These are phyloP conservation scores for Drosophila fulvimacula DNA, from an alignment of 2,888 invertebrate genomes.

Conservation along the genomic window DNA sequence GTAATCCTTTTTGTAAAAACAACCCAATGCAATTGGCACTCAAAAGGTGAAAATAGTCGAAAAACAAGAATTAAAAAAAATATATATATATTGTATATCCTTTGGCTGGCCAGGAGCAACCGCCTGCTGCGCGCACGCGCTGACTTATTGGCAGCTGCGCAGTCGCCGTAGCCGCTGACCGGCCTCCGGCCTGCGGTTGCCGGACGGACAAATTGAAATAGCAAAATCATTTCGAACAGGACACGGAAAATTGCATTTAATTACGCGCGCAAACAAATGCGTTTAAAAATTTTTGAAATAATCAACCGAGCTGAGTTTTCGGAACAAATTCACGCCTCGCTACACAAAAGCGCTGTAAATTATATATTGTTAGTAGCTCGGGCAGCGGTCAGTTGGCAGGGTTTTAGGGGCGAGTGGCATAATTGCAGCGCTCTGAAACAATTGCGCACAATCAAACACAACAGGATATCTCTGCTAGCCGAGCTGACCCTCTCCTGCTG, in stretches of 20 bases:
- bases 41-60: constrained; percentile 70
- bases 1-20: constrained; percentile 64
- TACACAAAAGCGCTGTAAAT: constrained; percentile 80
- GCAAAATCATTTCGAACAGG: constrained; percentile 60
- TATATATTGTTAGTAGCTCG: constrained; percentile 66
- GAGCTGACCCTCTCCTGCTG: neutral
- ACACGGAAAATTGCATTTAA: constrained; percentile 68
- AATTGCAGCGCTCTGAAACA: constrained; percentile 71
- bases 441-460: constrained; percentile 53
- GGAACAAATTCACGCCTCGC: constrained; percentile 74
- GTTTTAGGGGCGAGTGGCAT: constrained; percentile 30
- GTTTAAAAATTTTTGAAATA: constrained; percentile 59
- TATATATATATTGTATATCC: neutral
- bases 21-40: constrained; percentile 64
- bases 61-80: constrained; percentile 50
- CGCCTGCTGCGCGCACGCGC: constrained; percentile 69
- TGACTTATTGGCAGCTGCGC: constrained; percentile 73
- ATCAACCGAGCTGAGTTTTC: constrained; percentile 30
- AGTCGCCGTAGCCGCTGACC: constrained; percentile 22
- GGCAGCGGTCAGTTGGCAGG: constrained; percentile 33
- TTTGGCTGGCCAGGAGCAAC: constrained; percentile 20
- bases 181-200: constrained; percentile 56
- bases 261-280: constrained; percentile 69
- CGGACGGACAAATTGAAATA: constrained; percentile 71
- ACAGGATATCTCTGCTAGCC: constrained; percentile 18